Percentiles rank a stretch among this genome's conserved stretches.
phyloP scores from a whole-genome alignment of 2,888 invertebrate genomes.

The Arctia plantaginis region DNA sequence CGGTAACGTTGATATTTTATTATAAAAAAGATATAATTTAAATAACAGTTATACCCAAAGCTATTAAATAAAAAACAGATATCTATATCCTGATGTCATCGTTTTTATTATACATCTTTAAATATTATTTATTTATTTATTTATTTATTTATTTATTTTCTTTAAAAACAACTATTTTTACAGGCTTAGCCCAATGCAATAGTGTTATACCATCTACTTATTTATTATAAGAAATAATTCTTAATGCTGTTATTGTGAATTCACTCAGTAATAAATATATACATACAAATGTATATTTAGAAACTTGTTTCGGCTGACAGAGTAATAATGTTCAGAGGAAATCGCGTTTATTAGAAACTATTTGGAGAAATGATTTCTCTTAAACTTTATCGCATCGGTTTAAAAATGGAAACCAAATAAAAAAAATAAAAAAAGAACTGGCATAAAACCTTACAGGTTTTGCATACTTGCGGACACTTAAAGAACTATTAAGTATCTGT shows the following conservation, averaged over 20 bases:
- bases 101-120: neutral
- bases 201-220: too few relatives aligned
- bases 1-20: slow-evolving; percentile 10
- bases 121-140: too few relatives aligned
- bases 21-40: neutral
- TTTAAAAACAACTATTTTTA: too few relatives aligned
- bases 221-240: too few relatives aligned
- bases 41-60: slow-evolving; percentile 15
- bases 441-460: neutral
- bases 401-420: too few relatives aligned
- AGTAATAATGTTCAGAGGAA: neutral
- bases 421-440: too few relatives aligned
- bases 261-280: too few relatives aligned
- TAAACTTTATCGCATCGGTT: neutral
- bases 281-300: neutral
- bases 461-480: neutral
- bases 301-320: neutral
- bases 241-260: too few relatives aligned
- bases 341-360: neutral
- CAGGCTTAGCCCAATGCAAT: too few relatives aligned
- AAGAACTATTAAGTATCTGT: neutral
- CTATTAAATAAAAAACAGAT: neutral
- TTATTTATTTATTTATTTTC: too few relatives aligned
- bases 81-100: slow-evolving; percentile 6
- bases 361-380: neutral